A percentile compares a stretch with the other conserved stretches of the same genome.
Evolutionary conservation across 2,888 invertebrate species (phyloP).

Genomic region (Eudemis profundana): DNA sequence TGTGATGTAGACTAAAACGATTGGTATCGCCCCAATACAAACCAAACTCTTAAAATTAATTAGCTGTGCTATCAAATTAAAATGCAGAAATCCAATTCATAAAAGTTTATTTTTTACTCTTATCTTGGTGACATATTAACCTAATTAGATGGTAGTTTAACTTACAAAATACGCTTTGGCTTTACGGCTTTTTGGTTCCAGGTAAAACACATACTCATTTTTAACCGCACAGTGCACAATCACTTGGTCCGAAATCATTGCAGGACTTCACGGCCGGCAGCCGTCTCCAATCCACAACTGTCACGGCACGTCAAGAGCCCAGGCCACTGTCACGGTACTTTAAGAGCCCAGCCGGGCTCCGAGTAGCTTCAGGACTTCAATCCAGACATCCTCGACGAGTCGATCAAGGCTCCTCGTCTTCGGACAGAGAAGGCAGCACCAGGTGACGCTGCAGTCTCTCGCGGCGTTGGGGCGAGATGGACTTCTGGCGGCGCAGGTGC

Average conservation of each 20-base stretch:
- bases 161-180: constrained; percentile 32
- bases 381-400: constrained; percentile 54
- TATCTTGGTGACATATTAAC: constrained; percentile 32
- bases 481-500: constrained; percentile 74
- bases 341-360: constrained; percentile 51
- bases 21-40: constrained; percentile 12
- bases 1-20: too few species aligned
- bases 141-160: constrained; percentile 28
- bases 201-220: constrained; percentile 11
- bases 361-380: constrained; percentile 70
- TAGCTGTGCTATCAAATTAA: constrained; percentile 23
- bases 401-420: constrained; percentile 81
- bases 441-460: constrained; percentile 72
- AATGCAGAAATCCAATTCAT: constrained; percentile 34
- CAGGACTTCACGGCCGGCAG: background rate
- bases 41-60: constrained; percentile 6
- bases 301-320: background rate
- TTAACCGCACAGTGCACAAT: constrained; percentile 25
- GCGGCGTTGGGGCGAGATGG: constrained; percentile 73
- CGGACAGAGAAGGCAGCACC: constrained; percentile 77
- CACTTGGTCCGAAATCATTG: constrained; percentile 29
- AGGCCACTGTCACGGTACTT: background rate
- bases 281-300: constrained; percentile 23
- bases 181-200: constrained; percentile 33
- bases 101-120: constrained; percentile 20